A percentile compares a stretch with the other conserved stretches of the same genome.
phyloP scores from a whole-genome alignment of 2,797 vertebrate species.

The Bucorvus abyssinicus region DNA sequence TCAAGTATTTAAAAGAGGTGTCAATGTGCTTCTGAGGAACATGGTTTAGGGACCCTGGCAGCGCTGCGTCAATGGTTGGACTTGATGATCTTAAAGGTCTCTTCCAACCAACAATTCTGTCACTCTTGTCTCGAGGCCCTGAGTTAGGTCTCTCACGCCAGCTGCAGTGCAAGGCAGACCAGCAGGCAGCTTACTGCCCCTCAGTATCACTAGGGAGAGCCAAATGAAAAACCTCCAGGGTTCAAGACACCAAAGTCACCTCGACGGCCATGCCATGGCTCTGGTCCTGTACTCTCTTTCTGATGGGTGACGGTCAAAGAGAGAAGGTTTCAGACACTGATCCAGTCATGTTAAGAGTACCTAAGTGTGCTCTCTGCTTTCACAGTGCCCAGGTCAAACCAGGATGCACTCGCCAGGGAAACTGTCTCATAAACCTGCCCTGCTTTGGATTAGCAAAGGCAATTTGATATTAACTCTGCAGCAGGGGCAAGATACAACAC shows the following conservation, averaged over 20 bases:
- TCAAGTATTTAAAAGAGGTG: no score
- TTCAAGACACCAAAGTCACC: not conserved
- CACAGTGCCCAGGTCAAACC: not conserved
- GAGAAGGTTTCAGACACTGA: not conserved
- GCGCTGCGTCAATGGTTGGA: no score
- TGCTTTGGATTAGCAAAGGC: conserved; percentile 32
- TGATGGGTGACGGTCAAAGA: not conserved
- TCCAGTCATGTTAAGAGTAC: not conserved
- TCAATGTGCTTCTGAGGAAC: no score
- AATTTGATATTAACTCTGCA: conserved; percentile 26
- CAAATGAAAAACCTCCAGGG: not conserved
- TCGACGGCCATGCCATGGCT: fast-evolving
- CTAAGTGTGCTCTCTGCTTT: not conserved
- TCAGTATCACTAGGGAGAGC: not conserved
- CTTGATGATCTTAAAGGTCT: no score
- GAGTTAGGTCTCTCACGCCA: not conserved
- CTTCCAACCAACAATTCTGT: no score
- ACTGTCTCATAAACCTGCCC: not conserved
- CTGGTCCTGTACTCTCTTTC: not conserved
- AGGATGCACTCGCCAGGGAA: not conserved
- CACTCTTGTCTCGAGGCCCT: no score
- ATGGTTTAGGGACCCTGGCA: no score
- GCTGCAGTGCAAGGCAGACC: not conserved
- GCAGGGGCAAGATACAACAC: not conserved
- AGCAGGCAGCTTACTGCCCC: not conserved